Conservation (phyloP, 2,888 invertebrate species). For the Tineola bisselliella region DNA sequence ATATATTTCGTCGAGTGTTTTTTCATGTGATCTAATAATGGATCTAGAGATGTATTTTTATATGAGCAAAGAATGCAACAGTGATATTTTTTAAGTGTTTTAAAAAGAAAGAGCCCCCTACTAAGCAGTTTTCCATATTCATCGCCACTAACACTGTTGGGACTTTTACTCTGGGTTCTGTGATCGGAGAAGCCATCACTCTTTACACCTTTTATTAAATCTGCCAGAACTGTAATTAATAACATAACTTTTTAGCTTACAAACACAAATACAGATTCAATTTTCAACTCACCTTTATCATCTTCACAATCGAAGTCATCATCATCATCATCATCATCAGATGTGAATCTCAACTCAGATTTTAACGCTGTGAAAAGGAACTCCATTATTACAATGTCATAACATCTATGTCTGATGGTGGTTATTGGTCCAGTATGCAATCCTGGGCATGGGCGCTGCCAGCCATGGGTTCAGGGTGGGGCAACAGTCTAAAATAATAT, state of each 20-base stretch:
- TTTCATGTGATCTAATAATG: slow-evolving; percentile 35
- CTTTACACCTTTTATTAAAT: not conserved
- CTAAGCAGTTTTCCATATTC: slow-evolving; percentile 27
- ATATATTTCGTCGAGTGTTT: slow-evolving; percentile 39
- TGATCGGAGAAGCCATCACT: not conserved
- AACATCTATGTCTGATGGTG: no score
- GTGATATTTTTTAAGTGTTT: slow-evolving; percentile 39
- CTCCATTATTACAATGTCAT: no score
- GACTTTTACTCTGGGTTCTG: not conserved
- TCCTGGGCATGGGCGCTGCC: no score
- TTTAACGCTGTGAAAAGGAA: not conserved
- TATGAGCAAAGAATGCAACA: slow-evolving; percentile 45
- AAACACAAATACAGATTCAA: no score
- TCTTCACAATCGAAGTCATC: slow-evolving; percentile 3
- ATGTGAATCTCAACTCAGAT: not conserved
- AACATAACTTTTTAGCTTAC: no score
- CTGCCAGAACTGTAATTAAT: not conserved
- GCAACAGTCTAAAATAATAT: no score
- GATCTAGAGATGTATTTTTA: slow-evolving; percentile 35
- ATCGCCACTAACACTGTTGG: not conserved
- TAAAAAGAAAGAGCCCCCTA: slow-evolving; percentile 49
- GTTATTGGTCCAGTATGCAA: no score
- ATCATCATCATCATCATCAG: not conserved
- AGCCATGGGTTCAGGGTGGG: no score
- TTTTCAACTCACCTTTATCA: not conserved